Percentiles rank a stretch among this genome's conserved stretches.
Evolutionary conservation across 2,888 invertebrate species (phyloP).

Genomic region (Gastracanthus pulcherrimus): DNA sequence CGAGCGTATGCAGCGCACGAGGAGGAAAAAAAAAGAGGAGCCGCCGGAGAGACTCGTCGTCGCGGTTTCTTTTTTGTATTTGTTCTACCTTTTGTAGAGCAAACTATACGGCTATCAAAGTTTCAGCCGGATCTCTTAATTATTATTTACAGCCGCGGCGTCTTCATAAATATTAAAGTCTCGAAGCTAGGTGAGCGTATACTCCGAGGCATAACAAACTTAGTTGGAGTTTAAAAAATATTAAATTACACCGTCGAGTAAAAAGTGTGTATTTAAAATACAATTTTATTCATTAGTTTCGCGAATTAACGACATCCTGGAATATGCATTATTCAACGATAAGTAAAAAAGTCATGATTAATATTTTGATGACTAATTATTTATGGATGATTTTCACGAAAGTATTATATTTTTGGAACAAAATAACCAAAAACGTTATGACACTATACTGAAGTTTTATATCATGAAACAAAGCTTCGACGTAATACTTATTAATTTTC

Average conservation of each 20-base stretch:
- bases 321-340: neutral
- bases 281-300: neutral
- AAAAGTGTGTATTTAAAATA: neutral
- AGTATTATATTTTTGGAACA: too few relatives aligned
- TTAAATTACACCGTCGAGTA: conserved; percentile 8
- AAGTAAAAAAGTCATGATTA: too few relatives aligned
- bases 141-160: conserved; percentile 44
- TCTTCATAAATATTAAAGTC: conserved; percentile 48
- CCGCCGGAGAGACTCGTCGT: neutral
- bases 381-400: too few relatives aligned
- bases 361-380: too few relatives aligned
- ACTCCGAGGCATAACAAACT: conserved; percentile 20
- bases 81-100: neutral
- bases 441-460: too few relatives aligned
- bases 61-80: neutral
- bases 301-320: neutral
- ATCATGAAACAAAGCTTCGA: too few relatives aligned
- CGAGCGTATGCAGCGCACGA: neutral
- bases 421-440: too few relatives aligned
- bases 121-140: conserved; percentile 45
- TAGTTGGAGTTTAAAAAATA: conserved; percentile 35
- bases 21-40: neutral
- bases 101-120: conserved; percentile 41
- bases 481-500: too few relatives aligned
- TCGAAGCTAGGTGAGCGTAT: neutral